phyloP scores from a whole-genome alignment of 2,888 invertebrate genomes.

The Mimas tiliae region DNA sequence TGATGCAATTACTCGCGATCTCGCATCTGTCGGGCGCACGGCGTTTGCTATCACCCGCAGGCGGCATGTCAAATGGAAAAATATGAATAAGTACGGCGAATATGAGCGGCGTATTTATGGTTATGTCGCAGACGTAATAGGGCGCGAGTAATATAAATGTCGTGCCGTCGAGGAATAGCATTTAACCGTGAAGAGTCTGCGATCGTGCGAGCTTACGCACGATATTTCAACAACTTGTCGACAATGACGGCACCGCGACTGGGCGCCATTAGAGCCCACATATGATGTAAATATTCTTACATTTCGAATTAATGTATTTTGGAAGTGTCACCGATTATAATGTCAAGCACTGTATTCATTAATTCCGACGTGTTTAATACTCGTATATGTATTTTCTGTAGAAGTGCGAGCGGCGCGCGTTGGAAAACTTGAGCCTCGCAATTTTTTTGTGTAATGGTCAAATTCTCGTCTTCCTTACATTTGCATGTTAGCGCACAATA shows the following conservation, averaged over 20 bases:
- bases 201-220: not conserved
- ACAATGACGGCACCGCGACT: not conserved
- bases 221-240: not conserved
- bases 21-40: constrained; percentile 33
- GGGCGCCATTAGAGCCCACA: not conserved
- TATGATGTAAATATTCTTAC: constrained; percentile 75
- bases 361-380: constrained; percentile 67
- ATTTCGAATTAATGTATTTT: constrained; percentile 74
- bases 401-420: constrained; percentile 54
- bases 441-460: constrained; percentile 51
- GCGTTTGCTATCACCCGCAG: constrained; percentile 29
- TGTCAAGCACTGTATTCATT: constrained; percentile 67
- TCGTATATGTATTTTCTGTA: constrained; percentile 58
- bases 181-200: not conserved
- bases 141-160: constrained; percentile 34
- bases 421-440: constrained; percentile 69
- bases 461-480: constrained; percentile 77
- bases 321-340: constrained; percentile 69
- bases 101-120: constrained; percentile 39
- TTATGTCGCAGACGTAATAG: constrained; percentile 37
- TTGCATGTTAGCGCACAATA: constrained; percentile 78
- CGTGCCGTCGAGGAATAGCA: constrained; percentile 22
- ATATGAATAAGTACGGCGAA: constrained; percentile 25
- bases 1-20: constrained; percentile 29
- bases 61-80: constrained; percentile 32